Base-by-base conservation (phyloP, 2,113 vertebrate genomes). In the Tichodroma muraria region DNA sequence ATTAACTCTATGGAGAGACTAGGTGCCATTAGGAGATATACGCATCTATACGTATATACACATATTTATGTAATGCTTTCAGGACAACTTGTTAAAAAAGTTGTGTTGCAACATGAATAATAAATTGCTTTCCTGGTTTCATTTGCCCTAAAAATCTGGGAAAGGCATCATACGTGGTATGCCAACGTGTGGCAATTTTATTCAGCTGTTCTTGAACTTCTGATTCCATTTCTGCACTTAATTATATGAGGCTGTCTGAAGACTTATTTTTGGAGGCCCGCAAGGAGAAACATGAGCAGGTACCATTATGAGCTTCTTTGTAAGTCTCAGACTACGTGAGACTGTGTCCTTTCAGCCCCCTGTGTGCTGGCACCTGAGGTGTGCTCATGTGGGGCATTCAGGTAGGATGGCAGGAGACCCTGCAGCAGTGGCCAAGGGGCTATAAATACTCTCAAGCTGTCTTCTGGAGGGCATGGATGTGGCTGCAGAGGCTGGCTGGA, bases 341-440 rank as follows among this genome's bases (percentile, higher is more conserved):
- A n/a, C n/a, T 0, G 1, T 0, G 1, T 33, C 5, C n/a, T 35
- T 35, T 11, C 30, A 90, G 33, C 20, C 22, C 11, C 11, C 38
- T 17, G 18, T 17, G 18, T 15, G 13, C n/a, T 35, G 25, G 20
- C 42, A 40, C 37, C 59, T 28, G 11, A 50, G 44, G 40, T 0
- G 1, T 6, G 22, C 8, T 15, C 7, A 0, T 2, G 4, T 2
- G 9, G 18, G 15, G 18, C 14, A 8, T 0, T 1, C 3, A 12
- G 40, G 33, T 4, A 10, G 28, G 19, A 8, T 9, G 3, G 33
- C 28, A 47, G 21, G 7, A 90, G 30, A 63, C 15, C 8, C 61
- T 50, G 38, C 14, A 66, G 63, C 45, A 76, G 40, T 40, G 68
- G 40, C n/a, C 7, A 5, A 1, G 1, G 9, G n/a, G n/a, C 12